These are phyloP conservation scores for Sphaerophoria rueppellii DNA, from an alignment of 2,888 invertebrate genomes.

Conservation along the genomic window DNA sequence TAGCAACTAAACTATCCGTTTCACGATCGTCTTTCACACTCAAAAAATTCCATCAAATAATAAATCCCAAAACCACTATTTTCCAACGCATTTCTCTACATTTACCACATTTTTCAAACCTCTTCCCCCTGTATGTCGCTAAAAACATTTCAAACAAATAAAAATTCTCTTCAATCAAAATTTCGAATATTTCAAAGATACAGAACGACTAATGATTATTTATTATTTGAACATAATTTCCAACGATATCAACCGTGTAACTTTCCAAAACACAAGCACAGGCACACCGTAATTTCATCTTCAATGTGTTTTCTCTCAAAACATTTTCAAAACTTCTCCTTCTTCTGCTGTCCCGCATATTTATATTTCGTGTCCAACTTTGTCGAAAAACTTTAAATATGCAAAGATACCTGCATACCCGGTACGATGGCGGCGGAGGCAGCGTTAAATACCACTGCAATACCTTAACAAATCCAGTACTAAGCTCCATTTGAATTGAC, in stretches of 20 bases:
- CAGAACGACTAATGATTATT: background rate
- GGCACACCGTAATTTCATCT: conserved; percentile 42
- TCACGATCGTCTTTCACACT: no score
- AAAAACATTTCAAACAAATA: no score
- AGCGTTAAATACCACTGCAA: background rate
- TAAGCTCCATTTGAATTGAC: conserved; percentile 35
- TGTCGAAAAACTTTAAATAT: conserved; percentile 5
- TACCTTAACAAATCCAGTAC: conserved; percentile 27
- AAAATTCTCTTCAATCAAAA: no score
- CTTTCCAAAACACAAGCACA: conserved; percentile 18
- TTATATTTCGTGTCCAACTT: conserved; percentile 9
- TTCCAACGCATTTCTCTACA: no score
- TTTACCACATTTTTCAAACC: no score
- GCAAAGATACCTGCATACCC: conserved; percentile 30
- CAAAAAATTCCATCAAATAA: no score
- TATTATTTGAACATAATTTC: conserved; percentile 4
- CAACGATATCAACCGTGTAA: conserved; percentile 31
- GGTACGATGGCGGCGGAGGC: background rate
- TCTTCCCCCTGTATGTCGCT: no score
- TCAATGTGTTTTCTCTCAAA: conserved; percentile 40
- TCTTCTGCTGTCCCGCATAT: background rate
- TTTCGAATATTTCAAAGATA: no score
- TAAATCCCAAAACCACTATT: no score
- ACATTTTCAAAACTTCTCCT: conserved; percentile 44
- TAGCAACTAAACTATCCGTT: no score